Base-by-base conservation (phyloP, 2,113 vertebrate genomes). In the Actenoides lindsayi region DNA sequence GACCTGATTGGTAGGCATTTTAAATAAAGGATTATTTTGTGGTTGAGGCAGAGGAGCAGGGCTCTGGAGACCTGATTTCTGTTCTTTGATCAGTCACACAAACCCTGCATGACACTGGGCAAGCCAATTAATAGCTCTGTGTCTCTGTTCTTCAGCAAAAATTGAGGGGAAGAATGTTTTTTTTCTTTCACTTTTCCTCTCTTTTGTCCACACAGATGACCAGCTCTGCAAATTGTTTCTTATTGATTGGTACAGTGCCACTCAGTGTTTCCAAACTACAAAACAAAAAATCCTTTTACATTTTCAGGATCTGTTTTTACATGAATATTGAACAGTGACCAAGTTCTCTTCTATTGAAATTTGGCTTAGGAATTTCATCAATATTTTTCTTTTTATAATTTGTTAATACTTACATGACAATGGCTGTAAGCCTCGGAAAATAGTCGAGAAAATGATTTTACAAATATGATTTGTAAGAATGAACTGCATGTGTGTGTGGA, bases 11-110 rank as follows among this genome's bases (percentile, higher is more conserved):
- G 41, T 71, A 97, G 53, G 31, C 37, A 80, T 93, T 91, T 83
- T 81, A 94, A 91, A 94, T 83, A 33, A 76, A 74, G 90, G 54
- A 88, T 77, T 65, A 80, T 70, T 68, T 80, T 54, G 31, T 48
- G 68, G 85, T 42, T 2, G 14, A 93, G 70, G 71, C 37, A 48
- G n/a, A 86, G 78, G 46, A 80, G 44, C 33, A 77, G 41, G 46
- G 54, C 79, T 86, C 70, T 25, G 35, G 68, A 83, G 94, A 90
- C n/a, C 41, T 90, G 59, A 93, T 80, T 93, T 93, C 75, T 67
- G 12, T 93, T 60, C 85, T 95, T 93, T 84, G 50, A 69, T 96
- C 78, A 88, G 63, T 69, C 54, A 70, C 87, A 83, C 50, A 77
- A 95, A 77, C 33, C 53, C 31, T 41, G 24, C 30, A 9, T 35